Evolutionary conservation across 2,113 vertebrate genomes (phyloP), one percentile per base, ranked within the genome.

Genomic region (Telmatochromis sp.): DNA sequence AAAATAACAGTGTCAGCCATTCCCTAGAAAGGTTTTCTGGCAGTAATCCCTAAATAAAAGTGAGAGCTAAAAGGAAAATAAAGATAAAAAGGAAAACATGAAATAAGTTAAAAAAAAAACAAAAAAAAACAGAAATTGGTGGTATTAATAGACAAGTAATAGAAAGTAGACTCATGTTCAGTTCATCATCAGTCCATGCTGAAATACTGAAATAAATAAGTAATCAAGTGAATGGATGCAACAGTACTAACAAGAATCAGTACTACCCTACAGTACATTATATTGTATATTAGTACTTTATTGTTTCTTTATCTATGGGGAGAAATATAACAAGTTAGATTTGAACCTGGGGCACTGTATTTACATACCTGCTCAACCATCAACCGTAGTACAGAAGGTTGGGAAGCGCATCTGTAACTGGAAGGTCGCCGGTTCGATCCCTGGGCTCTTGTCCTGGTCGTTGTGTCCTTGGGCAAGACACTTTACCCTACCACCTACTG

Each of bases 221-320:
- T n/a, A n/a, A n/a, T n/a, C n/a, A n/a, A n/a, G n/a, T n/a, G n/a
- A n/a, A n/a, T n/a, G n/a, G n/a, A n/a, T n/a, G n/a, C n/a, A 35
- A n/a, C 60, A 65, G 60, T 65, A 35, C 31, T 35, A 65, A 35
- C 60, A 65, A 65, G 31, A 65, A 65, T 65, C 60, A 35, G 31
- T 2, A 65, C 60, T 65, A 12, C 31, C 9, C 9, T n/a, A 37
- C 33, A n/a, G 17, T n/a, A 65, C 6, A 7, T 37, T 13, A 65
- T 37, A n/a, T 65, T 37, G 60, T n/a, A 65, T 37, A 65, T 65
- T 65, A 65, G 6, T 65, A 12, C 6, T n/a, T n/a, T 65, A 37
- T 65, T 65, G 60, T 65, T 65, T 65, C 6, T 65, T 65, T 37
- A 37, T 37, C 19, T 65, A 0, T 12, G 31, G 21, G 21, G 21